Evolutionary conservation across 1,140 invertebrate genomes (phyloP).

Genomic region (Cyphomyrmex costatus): DNA sequence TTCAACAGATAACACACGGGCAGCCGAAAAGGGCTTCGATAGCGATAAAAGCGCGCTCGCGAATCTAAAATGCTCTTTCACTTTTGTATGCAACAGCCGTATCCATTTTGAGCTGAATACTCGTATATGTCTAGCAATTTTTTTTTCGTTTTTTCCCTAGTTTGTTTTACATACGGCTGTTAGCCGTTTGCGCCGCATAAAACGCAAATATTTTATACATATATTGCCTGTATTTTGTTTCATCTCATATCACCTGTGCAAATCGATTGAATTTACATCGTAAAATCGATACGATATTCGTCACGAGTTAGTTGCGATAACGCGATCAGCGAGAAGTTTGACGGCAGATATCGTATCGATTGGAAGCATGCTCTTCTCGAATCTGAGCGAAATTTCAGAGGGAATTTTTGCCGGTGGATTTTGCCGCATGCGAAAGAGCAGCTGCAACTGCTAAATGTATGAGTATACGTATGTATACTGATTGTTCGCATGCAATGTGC

Average conservation of each 20-base stretch:
- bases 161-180: background rate
- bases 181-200: background rate
- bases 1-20: background rate
- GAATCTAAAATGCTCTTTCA: slow-evolving; percentile 27
- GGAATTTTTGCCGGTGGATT: slow-evolving; percentile 7
- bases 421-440: background rate
- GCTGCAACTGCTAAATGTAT: slow-evolving; percentile 1
- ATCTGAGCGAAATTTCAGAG: slow-evolving; percentile 1
- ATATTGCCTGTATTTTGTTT: background rate
- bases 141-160: background rate
- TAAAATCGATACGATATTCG: slow-evolving; percentile 16
- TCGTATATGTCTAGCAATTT: background rate
- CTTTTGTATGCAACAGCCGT: slow-evolving; percentile 19
- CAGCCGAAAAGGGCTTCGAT: background rate
- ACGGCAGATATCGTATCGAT: slow-evolving; percentile 4
- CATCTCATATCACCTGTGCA: background rate
- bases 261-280: slow-evolving; percentile 42
- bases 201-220: background rate
- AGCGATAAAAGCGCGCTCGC: slow-evolving; percentile 22
- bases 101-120: slow-evolving; percentile 26
- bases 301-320: slow-evolving; percentile 6
- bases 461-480: background rate
- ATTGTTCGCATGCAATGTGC: background rate
- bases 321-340: slow-evolving; percentile 7
- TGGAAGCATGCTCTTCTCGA: background rate